Base-by-base conservation (phyloP, 2,113 vertebrate species). In the Falco punctatus region DNA sequence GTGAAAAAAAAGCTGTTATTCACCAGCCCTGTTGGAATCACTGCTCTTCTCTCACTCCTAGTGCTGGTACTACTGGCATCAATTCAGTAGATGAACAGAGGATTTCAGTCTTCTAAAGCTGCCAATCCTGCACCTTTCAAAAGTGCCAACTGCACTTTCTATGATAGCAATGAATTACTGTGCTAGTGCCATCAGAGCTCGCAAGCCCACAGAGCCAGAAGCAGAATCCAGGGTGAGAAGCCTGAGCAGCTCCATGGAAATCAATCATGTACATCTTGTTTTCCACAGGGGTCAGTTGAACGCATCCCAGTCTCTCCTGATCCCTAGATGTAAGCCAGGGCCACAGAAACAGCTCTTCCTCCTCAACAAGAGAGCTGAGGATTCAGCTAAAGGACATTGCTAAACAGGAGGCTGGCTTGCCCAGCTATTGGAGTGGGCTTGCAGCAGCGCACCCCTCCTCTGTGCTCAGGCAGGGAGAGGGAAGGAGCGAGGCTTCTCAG, bases 61-160 rank as follows among this genome's bases (percentile, higher is more conserved):
- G 27, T 46, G 21, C 86, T 92, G 69, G 77, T 84, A 40, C 65
- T 48, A 46, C 58, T 87, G 94, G 89, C 78, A 92, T 38, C 89
- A 85, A 73, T 52, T 91, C 89, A 85, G 86, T 22, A 80, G 91
- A 91, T 20, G 59, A 94, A 91, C 73, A 91, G 88, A 94, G 86
- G 65, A 87, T 80, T 94, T 94, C 65, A 71, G 89, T 66, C 92
- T 69, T 66, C 81, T 95, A 51, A 75, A 92, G 78, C 69, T 95
- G 91, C 79, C 95, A 94, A 30, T 89, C 74, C 87, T 48, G 70
- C 70, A 94, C 81, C 69, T 97, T 94, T 92, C 86, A 94, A 61
- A 95, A 95, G 81, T 4, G 28, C 81, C 87, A 94, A 93, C 40
- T 92, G 51, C 71, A 62, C 74, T 97, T 86, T 75, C 81, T 77